These are phyloP conservation scores for Choreutis nemorana DNA, from an alignment of 2,888 invertebrate genomes.

Conservation along the genomic window DNA sequence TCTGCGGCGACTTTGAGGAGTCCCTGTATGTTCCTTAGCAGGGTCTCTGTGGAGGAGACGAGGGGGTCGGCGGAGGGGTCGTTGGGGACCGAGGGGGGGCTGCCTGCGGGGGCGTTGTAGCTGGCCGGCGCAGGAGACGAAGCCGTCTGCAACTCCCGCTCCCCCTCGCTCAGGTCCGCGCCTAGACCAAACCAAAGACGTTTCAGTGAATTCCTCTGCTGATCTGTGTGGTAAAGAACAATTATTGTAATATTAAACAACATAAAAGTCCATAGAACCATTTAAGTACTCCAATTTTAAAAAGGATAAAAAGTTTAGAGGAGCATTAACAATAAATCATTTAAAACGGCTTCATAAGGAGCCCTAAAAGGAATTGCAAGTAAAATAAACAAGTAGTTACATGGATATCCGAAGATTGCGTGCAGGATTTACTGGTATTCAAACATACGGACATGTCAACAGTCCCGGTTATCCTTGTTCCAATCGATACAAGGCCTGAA, in stretches of 20 bases:
- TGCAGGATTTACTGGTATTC: conserved; percentile 54
- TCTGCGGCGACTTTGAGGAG: conserved; percentile 97
- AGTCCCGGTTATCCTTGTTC: too few species aligned
- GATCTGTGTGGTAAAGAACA: not conserved
- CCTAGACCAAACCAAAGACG: conserved; percentile 26
- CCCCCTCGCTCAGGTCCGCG: conserved; percentile 80
- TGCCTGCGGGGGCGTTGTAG: conserved; percentile 78
- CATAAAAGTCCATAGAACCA: not conserved
- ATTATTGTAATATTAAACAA: not conserved
- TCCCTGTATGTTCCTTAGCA: conserved; percentile 94
- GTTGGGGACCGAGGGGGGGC: conserved; percentile 50
- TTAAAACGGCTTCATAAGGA: conserved; percentile 29
- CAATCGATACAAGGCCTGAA: too few species aligned
- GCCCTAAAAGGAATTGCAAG: conserved; percentile 25
- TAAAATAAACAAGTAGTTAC: conserved; percentile 27
- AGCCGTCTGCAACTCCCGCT: conserved; percentile 72
- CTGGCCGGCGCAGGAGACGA: conserved; percentile 76
- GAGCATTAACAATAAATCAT: conserved; percentile 17
- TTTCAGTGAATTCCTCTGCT: not conserved
- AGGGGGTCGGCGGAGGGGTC: conserved; percentile 59
- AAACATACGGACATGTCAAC: too few species aligned
- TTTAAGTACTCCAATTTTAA: not conserved
- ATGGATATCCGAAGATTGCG: conserved; percentile 37
- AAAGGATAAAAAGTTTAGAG: not conserved
- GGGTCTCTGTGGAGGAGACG: conserved; percentile 89